phyloP scores from a whole-genome alignment of 2,797 vertebrate genomes.

The Ctenopoma multispine region DNA sequence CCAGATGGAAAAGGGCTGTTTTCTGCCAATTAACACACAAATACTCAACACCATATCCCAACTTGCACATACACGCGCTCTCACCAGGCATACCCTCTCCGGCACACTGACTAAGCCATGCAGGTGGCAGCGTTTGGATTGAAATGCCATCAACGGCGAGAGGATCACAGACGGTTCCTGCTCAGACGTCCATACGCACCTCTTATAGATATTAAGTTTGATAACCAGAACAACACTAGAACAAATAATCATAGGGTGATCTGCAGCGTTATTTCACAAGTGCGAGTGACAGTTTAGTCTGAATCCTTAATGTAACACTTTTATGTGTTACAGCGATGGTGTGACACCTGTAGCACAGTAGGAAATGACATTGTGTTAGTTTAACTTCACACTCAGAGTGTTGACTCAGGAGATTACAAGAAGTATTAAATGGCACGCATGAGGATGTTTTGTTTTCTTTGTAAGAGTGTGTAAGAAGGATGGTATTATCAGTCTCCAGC shows the following conservation, averaged over 20 bases:
- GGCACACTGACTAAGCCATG: slow-evolving; percentile 30
- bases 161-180: slow-evolving; percentile 32
- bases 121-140: slow-evolving; percentile 59
- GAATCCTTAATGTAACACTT: slow-evolving; percentile 5
- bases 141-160: slow-evolving; percentile 40
- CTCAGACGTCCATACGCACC: slow-evolving; percentile 31
- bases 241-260: slow-evolving; percentile 20
- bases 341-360: not conserved
- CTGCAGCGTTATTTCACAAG: not conserved
- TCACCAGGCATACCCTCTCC: slow-evolving; percentile 27
- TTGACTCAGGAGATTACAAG: slow-evolving; percentile 2
- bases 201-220: slow-evolving; percentile 21
- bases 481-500: slow-evolving; percentile 33
- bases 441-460: slow-evolving; percentile 39
- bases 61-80: slow-evolving; percentile 15
- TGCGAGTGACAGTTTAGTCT: slow-evolving; percentile 14
- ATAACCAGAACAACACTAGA: slow-evolving; percentile 18
- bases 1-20: slow-evolving; percentile 44
- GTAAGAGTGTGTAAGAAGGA: slow-evolving; percentile 4
- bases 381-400: slow-evolving; percentile 21
- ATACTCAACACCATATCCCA: slow-evolving; percentile 32
- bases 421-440: slow-evolving; percentile 35
- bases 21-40: slow-evolving; percentile 57
- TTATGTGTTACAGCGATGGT: not conserved
- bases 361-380: slow-evolving; percentile 7